phyloP scores from a whole-genome alignment of 2,113 vertebrate genomes.

The Oreochromis tanganicae region DNA sequence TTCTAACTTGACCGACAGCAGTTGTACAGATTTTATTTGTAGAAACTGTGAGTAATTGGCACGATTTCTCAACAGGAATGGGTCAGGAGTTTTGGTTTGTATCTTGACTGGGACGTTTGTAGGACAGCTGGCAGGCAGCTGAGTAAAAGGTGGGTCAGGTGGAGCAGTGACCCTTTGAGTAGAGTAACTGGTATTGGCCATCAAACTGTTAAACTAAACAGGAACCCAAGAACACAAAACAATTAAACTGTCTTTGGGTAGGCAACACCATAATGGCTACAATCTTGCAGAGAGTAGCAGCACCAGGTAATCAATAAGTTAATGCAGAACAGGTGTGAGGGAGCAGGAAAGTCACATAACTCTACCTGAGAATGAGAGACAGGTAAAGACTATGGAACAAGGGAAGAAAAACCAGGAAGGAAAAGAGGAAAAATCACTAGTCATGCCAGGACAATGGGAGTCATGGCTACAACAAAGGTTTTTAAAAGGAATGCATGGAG shows the following conservation, averaged over 20 bases:
- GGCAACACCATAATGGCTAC: neutral
- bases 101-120: neutral
- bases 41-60: neutral
- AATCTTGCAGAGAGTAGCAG: neutral
- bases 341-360: neutral
- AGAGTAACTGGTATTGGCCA: neutral
- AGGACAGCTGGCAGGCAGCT: neutral
- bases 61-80: neutral
- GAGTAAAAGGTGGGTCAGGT: neutral
- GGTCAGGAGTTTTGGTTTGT: neutral
- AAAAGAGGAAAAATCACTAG: neutral
- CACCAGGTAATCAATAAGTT: neutral
- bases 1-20: neutral
- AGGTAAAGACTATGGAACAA: neutral
- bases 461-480: neutral
- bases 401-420: neutral
- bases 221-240: neutral
- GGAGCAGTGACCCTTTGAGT: neutral
- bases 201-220: neutral
- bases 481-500: neutral
- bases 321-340: neutral
- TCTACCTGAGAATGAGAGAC: neutral
- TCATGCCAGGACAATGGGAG: neutral
- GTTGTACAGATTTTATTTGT: neutral
- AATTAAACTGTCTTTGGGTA: neutral